These are phyloP conservation scores for Trididemnum miniatum DNA, from an alignment of 23 tunicate genomes.

Conservation along the genomic window DNA sequence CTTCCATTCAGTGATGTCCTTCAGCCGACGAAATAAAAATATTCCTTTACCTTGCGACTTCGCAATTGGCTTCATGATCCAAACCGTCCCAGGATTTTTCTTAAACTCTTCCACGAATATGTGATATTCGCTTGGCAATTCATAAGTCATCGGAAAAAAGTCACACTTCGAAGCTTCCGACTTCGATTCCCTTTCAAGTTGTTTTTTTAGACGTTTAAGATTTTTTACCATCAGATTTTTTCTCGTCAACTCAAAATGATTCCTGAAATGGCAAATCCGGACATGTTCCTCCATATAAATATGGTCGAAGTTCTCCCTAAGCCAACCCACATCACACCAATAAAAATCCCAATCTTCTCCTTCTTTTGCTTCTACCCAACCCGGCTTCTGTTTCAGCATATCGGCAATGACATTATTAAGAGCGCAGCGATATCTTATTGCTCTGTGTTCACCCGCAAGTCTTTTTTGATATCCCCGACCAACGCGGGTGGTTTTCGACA, in stretches of 20 bases:
- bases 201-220: constrained; percentile 83
- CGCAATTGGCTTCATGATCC: constrained; percentile 99
- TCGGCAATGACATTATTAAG: constrained; percentile 81
- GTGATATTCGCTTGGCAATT: constrained; percentile 94
- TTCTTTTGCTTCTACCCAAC: constrained; percentile 92
- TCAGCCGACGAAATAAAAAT: constrained; percentile 82
- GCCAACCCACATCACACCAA: constrained; percentile 96
- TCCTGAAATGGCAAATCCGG: constrained; percentile 83
- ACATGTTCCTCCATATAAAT: constrained; percentile 95
- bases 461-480: constrained; percentile 79
- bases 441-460: constrained; percentile 71
- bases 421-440: constrained; percentile 81
- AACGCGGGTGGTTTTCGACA: constrained; percentile 45
- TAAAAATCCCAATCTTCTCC: constrained; percentile 94
- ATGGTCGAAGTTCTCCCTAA: constrained; percentile 91
- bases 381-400: constrained; percentile 75
- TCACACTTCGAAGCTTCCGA: constrained; percentile 84
- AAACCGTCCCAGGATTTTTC: constrained; percentile 90
- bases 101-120: constrained; percentile 97
- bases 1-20: constrained; percentile 98
- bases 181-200: constrained; percentile 86
- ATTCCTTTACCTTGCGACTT: constrained; percentile 98
- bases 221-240: constrained; percentile 97
- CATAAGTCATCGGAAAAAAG: constrained; percentile 96
- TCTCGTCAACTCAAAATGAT: constrained; percentile 85